Conservation (phyloP, 2,113 vertebrate species). For the Donacobius atricapilla region DNA sequence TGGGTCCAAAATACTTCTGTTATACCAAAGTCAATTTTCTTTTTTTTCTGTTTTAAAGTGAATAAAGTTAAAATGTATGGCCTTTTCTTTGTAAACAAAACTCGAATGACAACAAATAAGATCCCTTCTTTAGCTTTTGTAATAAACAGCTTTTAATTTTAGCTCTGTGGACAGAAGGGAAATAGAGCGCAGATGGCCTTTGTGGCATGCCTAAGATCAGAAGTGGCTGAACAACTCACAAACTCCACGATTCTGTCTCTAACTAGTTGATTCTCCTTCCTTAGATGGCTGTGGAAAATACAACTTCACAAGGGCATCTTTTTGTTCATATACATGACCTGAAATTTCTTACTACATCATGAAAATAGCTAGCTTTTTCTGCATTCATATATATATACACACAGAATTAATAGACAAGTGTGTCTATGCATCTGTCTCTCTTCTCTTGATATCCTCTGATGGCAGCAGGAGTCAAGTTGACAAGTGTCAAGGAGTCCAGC, state of each 20-base stretch:
- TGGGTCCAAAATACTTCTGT: background rate
- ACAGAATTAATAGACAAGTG: background rate
- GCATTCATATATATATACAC: background rate
- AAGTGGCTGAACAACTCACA: background rate
- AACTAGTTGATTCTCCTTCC: background rate
- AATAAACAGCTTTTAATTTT: background rate
- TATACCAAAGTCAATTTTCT: background rate
- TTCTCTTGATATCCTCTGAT: background rate
- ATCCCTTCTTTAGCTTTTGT: background rate
- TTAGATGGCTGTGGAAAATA: background rate
- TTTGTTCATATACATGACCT: background rate
- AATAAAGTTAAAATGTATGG: background rate
- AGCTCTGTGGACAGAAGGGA: background rate
- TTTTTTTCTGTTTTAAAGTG: background rate
- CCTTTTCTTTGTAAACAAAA: background rate
- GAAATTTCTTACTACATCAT: background rate
- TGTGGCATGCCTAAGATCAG: background rate
- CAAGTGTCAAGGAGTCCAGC: background rate
- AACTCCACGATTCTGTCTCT: background rate
- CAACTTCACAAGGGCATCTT: background rate
- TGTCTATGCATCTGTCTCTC: background rate
- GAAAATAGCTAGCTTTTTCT: background rate
- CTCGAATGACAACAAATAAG: background rate
- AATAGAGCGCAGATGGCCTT: background rate
- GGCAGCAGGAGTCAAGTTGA: fast-evolving